Evolutionary conservation across 2,797 vertebrate species (phyloP).

Genomic region (Hippocampus kuda): DNA sequence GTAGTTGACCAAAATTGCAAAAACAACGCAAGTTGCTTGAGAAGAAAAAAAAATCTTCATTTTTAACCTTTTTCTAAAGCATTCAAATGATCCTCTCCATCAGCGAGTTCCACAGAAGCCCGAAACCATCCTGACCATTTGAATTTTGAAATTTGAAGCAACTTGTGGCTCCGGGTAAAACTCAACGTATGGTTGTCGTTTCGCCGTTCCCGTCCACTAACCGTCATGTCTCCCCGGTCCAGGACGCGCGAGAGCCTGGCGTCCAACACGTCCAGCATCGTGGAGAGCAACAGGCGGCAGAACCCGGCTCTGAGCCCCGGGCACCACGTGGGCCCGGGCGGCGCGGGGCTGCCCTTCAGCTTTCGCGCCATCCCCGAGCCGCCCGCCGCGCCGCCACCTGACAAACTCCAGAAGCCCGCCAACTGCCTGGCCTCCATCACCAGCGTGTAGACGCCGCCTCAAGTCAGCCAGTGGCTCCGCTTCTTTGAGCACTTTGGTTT

Average conservation of each 20-base stretch:
- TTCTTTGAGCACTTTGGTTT: slow-evolving; percentile 35
- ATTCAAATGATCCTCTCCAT: too few species aligned
- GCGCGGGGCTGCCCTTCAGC: slow-evolving; percentile 81
- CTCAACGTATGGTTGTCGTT: too few species aligned
- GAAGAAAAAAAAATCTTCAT: too few species aligned
- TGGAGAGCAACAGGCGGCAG: slow-evolving; percentile 98
- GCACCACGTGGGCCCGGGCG: slow-evolving; percentile 78
- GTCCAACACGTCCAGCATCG: slow-evolving; percentile 98
- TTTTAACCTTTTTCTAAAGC: too few species aligned
- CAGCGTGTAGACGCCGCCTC: slow-evolving; percentile 79
- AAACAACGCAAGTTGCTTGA: too few species aligned
- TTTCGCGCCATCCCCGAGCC: slow-evolving; percentile 88
- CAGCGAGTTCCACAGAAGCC: too few species aligned
- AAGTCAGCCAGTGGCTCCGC: not conserved
- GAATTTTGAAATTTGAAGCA: too few species aligned
- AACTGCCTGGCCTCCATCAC: slow-evolving; percentile 99
- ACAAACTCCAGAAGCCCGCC: slow-evolving; percentile 97
- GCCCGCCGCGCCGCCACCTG: slow-evolving; percentile 79
- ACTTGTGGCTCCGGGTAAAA: too few species aligned
- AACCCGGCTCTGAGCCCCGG: slow-evolving; percentile 93
- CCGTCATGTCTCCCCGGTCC: slow-evolving; percentile 15
- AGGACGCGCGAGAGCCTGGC: slow-evolving; percentile 99
- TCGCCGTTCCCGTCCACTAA: not conserved
- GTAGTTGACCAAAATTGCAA: too few species aligned
- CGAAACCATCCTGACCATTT: too few species aligned